Evolutionary conservation across 2,888 invertebrate genomes (phyloP).

Genomic region (Thecocarcelia acutangulata): DNA sequence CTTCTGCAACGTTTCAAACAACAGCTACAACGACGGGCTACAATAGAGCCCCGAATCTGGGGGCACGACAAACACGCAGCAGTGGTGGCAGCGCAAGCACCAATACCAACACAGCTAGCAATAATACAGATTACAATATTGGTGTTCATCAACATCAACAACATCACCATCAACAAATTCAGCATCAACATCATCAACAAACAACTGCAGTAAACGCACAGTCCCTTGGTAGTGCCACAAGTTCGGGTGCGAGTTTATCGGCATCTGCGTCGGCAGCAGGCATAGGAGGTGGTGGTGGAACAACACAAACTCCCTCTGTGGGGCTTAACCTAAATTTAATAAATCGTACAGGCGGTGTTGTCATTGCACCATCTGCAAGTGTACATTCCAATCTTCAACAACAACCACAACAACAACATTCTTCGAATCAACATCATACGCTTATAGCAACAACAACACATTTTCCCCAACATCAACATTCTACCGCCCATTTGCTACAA

Average conservation of each 20-base stretch:
- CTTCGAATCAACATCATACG: conserved; percentile 70
- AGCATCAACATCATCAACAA: conserved; percentile 71
- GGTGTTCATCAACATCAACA: conserved; percentile 68
- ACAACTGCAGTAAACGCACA: conserved; percentile 65
- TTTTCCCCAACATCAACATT: conserved; percentile 73
- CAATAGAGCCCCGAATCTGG: conserved; percentile 80
- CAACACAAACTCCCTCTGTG: conserved; percentile 44
- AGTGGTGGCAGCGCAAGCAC: conserved; percentile 75
- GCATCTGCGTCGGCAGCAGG: conserved; percentile 37
- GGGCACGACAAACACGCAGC: conserved; percentile 78
- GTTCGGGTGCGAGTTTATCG: conserved; percentile 39
- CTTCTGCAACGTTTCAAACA: conserved; percentile 71
- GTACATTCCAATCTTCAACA: conserved; percentile 71
- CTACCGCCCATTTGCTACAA: conserved; percentile 57
- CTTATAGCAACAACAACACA: conserved; percentile 73
- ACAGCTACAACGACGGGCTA: conserved; percentile 78
- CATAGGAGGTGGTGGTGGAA: conserved; percentile 71
- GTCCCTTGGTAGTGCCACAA: conserved; percentile 56
- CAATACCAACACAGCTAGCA: conserved; percentile 73
- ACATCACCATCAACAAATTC: conserved; percentile 57
- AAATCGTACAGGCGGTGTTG: conserved; percentile 61
- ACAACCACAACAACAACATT: conserved; percentile 72
- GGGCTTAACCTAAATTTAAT: conserved; percentile 59
- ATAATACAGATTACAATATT: conserved; percentile 71
- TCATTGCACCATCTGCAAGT: conserved; percentile 63